Percentiles rank a stretch among this genome's conserved stretches.
phyloP scores from a whole-genome alignment of 2,113 vertebrate genomes.

The Gambusia holbrooki region DNA sequence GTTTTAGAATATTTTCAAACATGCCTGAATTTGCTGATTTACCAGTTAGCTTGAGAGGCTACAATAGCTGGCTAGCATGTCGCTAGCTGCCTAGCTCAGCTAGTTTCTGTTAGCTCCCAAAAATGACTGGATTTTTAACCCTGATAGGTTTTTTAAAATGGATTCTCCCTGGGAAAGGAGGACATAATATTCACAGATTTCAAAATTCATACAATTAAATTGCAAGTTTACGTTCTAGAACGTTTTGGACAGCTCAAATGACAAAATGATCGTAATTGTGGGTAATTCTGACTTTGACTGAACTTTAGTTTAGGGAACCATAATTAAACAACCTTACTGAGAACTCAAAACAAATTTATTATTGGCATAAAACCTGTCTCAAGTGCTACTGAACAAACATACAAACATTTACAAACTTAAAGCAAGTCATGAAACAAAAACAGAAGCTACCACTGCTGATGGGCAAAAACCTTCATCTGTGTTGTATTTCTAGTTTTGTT shows the following conservation, averaged over 20 bases:
- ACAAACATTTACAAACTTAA: constrained; percentile 49
- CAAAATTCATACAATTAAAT: not conserved
- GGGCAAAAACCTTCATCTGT: constrained; percentile 1
- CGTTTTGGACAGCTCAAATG: not conserved
- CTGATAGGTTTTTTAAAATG: not conserved
- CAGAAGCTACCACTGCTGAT: constrained; percentile 25
- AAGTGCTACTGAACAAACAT: constrained; percentile 66
- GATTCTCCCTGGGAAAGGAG: not conserved
- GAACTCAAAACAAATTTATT: constrained; percentile 33
- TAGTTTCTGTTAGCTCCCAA: not conserved
- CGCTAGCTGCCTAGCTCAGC: not conserved
- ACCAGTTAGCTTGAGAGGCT: not conserved
- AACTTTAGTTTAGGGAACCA: constrained; percentile 1
- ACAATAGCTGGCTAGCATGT: too few relatives aligned
- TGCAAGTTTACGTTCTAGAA: not conserved
- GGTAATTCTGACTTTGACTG: not conserved
- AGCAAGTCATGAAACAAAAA: constrained; percentile 30
- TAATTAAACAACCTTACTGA: constrained; percentile 37
- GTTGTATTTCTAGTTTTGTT: not conserved
- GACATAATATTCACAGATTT: not conserved
- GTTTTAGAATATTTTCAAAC: not conserved
- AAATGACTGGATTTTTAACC: not conserved
- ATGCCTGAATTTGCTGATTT: not conserved
- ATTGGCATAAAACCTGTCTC: constrained; percentile 62
- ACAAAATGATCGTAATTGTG: not conserved